Base-by-base conservation (phyloP, 2,113 vertebrate species). In the Columba livia region DNA sequence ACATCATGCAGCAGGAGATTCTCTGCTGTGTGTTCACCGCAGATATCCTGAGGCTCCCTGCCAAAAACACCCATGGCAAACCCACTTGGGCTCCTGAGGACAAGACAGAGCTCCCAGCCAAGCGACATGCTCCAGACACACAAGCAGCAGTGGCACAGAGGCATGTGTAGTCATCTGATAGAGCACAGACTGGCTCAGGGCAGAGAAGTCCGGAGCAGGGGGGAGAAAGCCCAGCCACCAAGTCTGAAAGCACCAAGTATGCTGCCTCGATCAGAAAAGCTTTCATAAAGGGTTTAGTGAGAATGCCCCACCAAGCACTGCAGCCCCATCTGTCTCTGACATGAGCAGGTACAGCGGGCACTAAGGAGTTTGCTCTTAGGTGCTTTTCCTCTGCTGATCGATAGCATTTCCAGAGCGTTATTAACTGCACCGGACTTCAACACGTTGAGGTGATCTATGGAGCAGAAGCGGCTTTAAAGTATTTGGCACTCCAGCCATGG, bases 401-500 rank as follows among this genome's bases (percentile, higher is more conserved):
- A 98, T 98, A 93, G 79, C 69, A 11, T 94, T 97, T 97, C 94
- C 93, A 96, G 85, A 96, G 93, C 65, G 90, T 98, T 98, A 98
- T 98, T 97, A 98, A 97, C 93, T 94, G 79, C 91, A 51, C 88
- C 56, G 95, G 95, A 97, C 96, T 93, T 92, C 48, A 91, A 94
- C 96, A 97, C 94, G 97, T 97, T 91, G 87, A 65, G 94, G 91
- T 97, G 96, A 98, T 98, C 97, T 98, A 97, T 97, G 90, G 94
- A 97, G 92, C 79, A 24, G 96, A n/a, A 92, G 96, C 94, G 95
- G 93, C 97, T 87, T 94, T 94, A 96, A 97, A 98, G 96, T 85
- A 72, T 90, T 97, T 95, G 97, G 87, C 88, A 94, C 91, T 92
- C 78, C 60, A 95, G 97, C n/a, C 31, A 11, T 28, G 89, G 96